These are phyloP conservation scores for Phyllostomus discolor DNA, from an alignment of 2,113 vertebrate genomes.

Conservation along the genomic window DNA sequence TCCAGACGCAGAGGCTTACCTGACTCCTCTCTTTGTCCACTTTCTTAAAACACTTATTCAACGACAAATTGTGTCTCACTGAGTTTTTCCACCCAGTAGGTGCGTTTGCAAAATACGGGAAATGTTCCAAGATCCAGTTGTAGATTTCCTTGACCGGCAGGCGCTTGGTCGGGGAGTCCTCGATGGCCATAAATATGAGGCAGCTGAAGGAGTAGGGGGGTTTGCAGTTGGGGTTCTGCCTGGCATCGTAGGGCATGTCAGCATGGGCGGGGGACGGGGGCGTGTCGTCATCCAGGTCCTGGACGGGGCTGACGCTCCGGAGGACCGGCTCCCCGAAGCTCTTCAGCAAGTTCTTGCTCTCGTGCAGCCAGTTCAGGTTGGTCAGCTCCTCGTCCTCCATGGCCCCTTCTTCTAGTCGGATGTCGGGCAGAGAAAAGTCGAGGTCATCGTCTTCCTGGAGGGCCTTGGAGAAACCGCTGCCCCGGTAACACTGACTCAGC, in stretches of 20 bases:
- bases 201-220: conserved; percentile 99
- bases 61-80: conserved; percentile 96
- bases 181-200: conserved; percentile 99
- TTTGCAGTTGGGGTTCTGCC: conserved; percentile 95
- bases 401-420: conserved; percentile 86
- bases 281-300: conserved; percentile 91
- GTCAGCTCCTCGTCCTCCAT: conserved; percentile 96
- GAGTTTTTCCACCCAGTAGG: conserved; percentile 99
- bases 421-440: conserved; percentile 90
- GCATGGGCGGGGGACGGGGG: conserved; percentile 90
- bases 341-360: conserved; percentile 97
- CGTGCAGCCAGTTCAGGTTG: conserved; percentile 98
- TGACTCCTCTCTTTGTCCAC: conserved; percentile 99
- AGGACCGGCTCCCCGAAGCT: conserved; percentile 96
- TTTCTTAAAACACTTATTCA: conserved; percentile 99
- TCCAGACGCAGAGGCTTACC: conserved; percentile 81
- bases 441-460: conserved; percentile 93
- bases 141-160: conserved; percentile 99
- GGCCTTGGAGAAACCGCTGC: conserved; percentile 86
- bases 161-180: conserved; percentile 95
- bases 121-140: conserved; percentile 99
- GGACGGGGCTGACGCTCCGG: conserved; percentile 94
- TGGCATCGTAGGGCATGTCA: conserved; percentile 90
- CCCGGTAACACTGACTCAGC: conserved; percentile 90
- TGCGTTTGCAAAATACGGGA: conserved; percentile 96